Percentiles rank a stretch among this genome's conserved stretches.
Evolutionary conservation across 2,797 vertebrate genomes (phyloP).

Genomic region (Sarcoramphus papa): DNA sequence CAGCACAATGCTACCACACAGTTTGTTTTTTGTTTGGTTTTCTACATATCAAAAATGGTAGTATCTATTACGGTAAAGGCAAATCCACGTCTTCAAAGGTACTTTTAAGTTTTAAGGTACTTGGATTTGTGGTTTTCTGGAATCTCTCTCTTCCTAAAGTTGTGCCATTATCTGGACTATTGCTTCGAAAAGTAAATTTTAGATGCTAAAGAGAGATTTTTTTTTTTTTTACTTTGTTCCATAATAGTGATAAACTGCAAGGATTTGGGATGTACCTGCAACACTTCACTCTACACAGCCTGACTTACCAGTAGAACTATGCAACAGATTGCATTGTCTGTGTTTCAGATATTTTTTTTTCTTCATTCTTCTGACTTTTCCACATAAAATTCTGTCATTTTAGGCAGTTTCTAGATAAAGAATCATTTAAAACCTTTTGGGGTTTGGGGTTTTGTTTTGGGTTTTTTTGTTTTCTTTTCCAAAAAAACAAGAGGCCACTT

Average conservation of each 20-base stretch:
- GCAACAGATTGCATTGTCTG: neutral
- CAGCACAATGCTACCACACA: neutral
- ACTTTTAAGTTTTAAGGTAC: neutral
- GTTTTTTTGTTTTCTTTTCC: neutral
- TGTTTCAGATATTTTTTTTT: neutral
- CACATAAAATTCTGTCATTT: neutral
- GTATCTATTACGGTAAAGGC: accelerated
- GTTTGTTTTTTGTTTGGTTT: neutral
- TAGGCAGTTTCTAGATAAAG: neutral
- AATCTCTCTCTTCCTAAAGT: neutral
- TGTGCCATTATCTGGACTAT: neutral
- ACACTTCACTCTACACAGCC: neutral
- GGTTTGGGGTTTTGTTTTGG: accelerated
- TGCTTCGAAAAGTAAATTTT: neutral
- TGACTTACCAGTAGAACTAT: accelerated
- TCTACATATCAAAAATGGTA: neutral
- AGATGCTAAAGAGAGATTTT: neutral
- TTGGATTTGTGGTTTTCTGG: neutral
- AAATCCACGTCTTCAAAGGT: neutral
- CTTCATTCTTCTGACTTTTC: neutral
- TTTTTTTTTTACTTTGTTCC: neutral
- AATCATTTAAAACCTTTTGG: neutral
- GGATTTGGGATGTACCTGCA: neutral
- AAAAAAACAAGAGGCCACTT: neutral
- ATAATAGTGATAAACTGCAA: neutral